phyloP scores from a whole-genome alignment of 2,113 vertebrate species.

The Silurus meridionalis region DNA sequence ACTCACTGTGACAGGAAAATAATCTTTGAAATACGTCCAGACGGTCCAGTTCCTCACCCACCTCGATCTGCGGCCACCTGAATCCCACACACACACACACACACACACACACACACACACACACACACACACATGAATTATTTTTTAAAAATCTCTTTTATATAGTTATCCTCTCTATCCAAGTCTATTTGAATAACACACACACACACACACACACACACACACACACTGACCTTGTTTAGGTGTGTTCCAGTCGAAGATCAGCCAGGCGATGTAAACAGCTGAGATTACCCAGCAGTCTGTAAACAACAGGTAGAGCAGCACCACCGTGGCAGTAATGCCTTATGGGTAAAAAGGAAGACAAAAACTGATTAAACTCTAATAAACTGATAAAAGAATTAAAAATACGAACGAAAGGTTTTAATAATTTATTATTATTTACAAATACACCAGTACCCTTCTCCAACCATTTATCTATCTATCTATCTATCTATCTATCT shows the following conservation, averaged over 20 bases:
- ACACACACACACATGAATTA: background rate
- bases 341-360: constrained; percentile 70
- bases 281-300: constrained; percentile 89
- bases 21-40: constrained; percentile 95
- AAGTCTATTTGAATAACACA: background rate
- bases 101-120: constrained; percentile 18
- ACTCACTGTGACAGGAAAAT: constrained; percentile 92
- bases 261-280: constrained; percentile 90
- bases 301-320: constrained; percentile 92
- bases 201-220: background rate
- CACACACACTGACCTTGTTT: constrained; percentile 79
- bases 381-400: background rate
- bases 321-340: constrained; percentile 76
- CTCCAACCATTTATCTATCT: too few relatives aligned
- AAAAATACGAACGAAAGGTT: background rate
- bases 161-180: too few relatives aligned
- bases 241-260: constrained; percentile 96
- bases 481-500: too few relatives aligned
- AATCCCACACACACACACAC: constrained; percentile 21
- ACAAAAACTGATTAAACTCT: background rate
- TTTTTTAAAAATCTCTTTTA: background rate
- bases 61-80: constrained; percentile 89
- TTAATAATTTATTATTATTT: background rate
- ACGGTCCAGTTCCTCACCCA: constrained; percentile 96
- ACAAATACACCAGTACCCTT: too few relatives aligned